These are phyloP conservation scores for Argyra leucocephala DNA, from an alignment of 2,888 invertebrate species.

Conservation along the genomic window DNA sequence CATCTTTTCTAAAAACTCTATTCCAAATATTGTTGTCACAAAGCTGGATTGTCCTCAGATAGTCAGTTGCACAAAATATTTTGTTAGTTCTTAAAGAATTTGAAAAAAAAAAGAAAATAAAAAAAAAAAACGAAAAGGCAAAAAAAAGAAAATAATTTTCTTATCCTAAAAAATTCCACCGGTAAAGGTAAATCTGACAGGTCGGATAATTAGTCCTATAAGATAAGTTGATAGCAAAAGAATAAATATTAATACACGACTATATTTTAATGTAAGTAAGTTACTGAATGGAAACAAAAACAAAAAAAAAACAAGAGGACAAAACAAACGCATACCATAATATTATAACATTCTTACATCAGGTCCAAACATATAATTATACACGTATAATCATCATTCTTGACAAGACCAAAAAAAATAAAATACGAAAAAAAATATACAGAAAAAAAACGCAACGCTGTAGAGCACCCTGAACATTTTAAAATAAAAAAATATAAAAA, in stretches of 20 bases:
- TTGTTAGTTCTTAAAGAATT: neutral
- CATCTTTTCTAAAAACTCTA: too few relatives aligned
- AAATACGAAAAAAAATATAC: too few relatives aligned
- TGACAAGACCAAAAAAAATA: too few relatives aligned
- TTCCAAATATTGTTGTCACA: too few relatives aligned
- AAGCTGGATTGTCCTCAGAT: neutral
- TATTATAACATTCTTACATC: neutral
- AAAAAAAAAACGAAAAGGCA: too few relatives aligned
- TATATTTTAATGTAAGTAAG: too few relatives aligned
- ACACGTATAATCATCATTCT: constrained; percentile 1
- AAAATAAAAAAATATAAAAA: too few relatives aligned
- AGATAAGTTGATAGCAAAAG: neutral
- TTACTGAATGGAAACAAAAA: neutral
- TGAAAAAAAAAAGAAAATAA: neutral
- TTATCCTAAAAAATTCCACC: neutral
- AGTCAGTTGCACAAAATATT: neutral
- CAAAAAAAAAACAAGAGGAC: neutral
- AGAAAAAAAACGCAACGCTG: neutral
- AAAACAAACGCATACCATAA: neutral
- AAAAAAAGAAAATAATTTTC: neutral
- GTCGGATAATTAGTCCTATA: constrained; percentile 8
- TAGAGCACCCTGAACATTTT: neutral
- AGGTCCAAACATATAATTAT: constrained; percentile 3
- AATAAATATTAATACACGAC: neutral
- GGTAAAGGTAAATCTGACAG: constrained; percentile 10